phyloP scores from a whole-genome alignment of 2,797 vertebrate genomes.

The Austrolebias charrua region DNA sequence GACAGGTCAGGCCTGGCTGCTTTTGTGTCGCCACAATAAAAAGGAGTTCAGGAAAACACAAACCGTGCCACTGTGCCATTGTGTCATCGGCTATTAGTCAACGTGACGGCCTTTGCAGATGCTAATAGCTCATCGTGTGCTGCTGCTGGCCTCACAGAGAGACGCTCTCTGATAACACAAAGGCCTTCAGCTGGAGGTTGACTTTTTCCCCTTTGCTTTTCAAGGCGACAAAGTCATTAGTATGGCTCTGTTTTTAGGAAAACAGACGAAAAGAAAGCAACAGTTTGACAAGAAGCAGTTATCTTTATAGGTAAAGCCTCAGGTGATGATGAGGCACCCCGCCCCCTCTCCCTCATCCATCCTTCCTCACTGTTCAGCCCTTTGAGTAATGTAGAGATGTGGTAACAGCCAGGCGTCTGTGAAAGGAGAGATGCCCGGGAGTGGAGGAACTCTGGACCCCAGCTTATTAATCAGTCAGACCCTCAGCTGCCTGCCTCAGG shows the following conservation, averaged over 20 bases:
- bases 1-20: constrained; percentile 89
- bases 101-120: constrained; percentile 93
- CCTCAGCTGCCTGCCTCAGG: constrained; percentile 57
- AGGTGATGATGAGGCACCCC: constrained; percentile 63
- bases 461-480: constrained; percentile 73
- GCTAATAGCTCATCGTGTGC: constrained; percentile 94
- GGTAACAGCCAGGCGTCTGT: constrained; percentile 72
- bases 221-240: constrained; percentile 79
- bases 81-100: constrained; percentile 82
- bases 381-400: constrained; percentile 62
- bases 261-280: constrained; percentile 50
- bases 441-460: constrained; percentile 75
- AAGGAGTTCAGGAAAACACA: constrained; percentile 86
- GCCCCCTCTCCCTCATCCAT: constrained; percentile 4
- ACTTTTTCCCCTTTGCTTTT: constrained; percentile 77
- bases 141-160: constrained; percentile 76
- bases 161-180: constrained; percentile 86
- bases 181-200: constrained; percentile 82
- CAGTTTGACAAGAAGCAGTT: constrained; percentile 54
- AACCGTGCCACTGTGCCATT: constrained; percentile 88
- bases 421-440: constrained; percentile 77
- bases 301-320: constrained; percentile 60
- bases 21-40: constrained; percentile 95
- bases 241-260: constrained; percentile 63
- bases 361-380: constrained; percentile 22